Conservation (phyloP, 1,140 invertebrate genomes). For the Scaptodrosophila lebanonensis region DNA sequence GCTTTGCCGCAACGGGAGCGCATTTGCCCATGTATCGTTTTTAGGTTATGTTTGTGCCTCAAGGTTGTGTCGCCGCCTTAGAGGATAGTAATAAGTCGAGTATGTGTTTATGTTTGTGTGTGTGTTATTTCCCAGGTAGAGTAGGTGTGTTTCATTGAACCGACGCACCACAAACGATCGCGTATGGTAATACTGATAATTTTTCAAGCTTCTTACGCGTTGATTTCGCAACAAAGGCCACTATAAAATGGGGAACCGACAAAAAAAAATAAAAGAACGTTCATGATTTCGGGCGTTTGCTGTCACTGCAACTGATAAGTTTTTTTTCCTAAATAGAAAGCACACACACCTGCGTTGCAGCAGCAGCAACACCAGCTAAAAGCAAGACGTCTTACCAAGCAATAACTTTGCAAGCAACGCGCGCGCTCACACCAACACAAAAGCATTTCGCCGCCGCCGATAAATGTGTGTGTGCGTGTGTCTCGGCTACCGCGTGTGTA, state of each 20-base stretch:
- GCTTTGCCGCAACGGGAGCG: constrained; percentile 13
- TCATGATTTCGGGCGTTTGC: constrained; percentile 2
- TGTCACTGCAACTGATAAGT: neutral
- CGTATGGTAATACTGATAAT: no score
- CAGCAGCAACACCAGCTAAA: neutral
- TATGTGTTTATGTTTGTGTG: neutral
- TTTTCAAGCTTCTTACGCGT: constrained; percentile 6
- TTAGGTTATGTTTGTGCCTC: constrained; percentile 63
- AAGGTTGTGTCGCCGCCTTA: constrained; percentile 56
- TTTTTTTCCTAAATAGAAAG: constrained; percentile 8
- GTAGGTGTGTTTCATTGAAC: constrained; percentile 31
- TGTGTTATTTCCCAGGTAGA: constrained; percentile 10
- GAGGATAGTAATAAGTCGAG: constrained; percentile 13
- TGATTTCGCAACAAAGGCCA: constrained; percentile 39
- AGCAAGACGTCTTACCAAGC: constrained; percentile 7
- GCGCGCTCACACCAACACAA: constrained; percentile 19
- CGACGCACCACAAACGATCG: constrained; percentile 3
- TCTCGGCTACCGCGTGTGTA: constrained; percentile 60
- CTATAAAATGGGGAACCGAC: constrained; percentile 11
- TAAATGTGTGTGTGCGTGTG: constrained; percentile 39
- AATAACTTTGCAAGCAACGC: constrained; percentile 25
- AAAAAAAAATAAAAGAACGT: constrained; percentile 12
- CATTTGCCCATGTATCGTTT: constrained; percentile 35
- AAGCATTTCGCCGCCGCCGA: constrained; percentile 25
- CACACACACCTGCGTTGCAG: neutral